phyloP scores from a whole-genome alignment of 2,797 vertebrate genomes.

The Acridotheres tristis region DNA sequence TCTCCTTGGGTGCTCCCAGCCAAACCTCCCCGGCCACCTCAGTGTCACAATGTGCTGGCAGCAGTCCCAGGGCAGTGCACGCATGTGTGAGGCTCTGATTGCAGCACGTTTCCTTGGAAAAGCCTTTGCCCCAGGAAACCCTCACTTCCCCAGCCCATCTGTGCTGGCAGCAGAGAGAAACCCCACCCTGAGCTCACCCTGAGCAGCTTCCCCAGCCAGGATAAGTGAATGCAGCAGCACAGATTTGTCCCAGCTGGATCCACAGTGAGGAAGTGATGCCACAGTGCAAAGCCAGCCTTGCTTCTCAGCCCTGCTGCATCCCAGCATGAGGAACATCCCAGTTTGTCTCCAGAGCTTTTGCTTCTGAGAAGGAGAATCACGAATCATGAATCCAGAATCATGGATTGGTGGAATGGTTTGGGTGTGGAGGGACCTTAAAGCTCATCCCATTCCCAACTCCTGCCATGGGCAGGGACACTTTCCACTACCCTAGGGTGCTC shows the following conservation, averaged over 20 bases:
- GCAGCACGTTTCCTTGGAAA: not conserved
- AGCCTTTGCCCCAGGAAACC: not conserved
- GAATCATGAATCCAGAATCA: not conserved
- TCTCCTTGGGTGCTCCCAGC: not conserved
- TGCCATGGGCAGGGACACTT: not conserved
- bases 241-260: constrained; percentile 3
- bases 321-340: not conserved
- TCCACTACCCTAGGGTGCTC: fast-evolving
- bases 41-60: not conserved
- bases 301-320: not conserved
- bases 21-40: not conserved
- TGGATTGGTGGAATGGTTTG: not conserved
- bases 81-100: not conserved
- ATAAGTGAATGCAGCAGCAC: not conserved
- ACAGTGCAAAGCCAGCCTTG: fast-evolving
- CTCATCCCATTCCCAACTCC: not conserved
- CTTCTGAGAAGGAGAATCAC: not conserved
- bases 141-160: not conserved
- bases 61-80: not conserved
- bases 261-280: not conserved
- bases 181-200: not conserved
- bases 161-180: not conserved
- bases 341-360: not conserved
- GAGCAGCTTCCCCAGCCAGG: not conserved
- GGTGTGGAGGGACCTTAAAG: not conserved